Evolutionary conservation across 92 coral and sea anemone genomes (phyloP).

Genomic region (Actinernus sp.): DNA sequence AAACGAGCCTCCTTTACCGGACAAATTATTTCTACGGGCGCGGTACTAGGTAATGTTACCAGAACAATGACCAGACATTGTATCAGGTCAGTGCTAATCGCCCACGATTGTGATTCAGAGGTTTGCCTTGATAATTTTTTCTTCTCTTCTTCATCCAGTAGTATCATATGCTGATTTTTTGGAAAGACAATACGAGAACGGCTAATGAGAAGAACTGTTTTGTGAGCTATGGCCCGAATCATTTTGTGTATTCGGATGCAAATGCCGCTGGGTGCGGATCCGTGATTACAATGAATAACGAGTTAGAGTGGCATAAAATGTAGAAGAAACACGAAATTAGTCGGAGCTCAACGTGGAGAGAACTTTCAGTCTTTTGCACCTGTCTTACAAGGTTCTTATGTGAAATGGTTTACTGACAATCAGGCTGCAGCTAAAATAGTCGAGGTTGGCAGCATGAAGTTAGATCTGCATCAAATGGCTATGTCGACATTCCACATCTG

Average conservation of each 20-base stretch:
- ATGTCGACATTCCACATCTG: too few species aligned
- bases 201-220: not conserved
- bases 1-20: slow-evolving; percentile 43
- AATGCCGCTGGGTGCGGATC: too few species aligned
- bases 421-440: too few species aligned
- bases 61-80: slow-evolving; percentile 24
- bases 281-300: not conserved
- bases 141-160: not conserved
- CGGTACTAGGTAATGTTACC: slow-evolving; percentile 38
- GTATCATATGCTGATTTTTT: not conserved
- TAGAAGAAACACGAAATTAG: not conserved
- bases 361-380: too few species aligned
- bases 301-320: not conserved
- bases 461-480: too few species aligned
- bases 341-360: too few species aligned
- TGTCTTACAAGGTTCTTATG: too few species aligned
- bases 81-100: not conserved
- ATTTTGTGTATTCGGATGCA: too few species aligned
- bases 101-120: not conserved
- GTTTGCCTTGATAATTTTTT: not conserved
- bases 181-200: slow-evolving; percentile 12
- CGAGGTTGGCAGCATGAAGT: too few species aligned
- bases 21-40: slow-evolving; percentile 49
- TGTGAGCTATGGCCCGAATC: not conserved
- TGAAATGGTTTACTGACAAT: too few species aligned